Evolutionary conservation across 2,113 vertebrate species (phyloP), one percentile per base, ranked within the genome.

Genomic region (Colistium nudipinnis): DNA sequence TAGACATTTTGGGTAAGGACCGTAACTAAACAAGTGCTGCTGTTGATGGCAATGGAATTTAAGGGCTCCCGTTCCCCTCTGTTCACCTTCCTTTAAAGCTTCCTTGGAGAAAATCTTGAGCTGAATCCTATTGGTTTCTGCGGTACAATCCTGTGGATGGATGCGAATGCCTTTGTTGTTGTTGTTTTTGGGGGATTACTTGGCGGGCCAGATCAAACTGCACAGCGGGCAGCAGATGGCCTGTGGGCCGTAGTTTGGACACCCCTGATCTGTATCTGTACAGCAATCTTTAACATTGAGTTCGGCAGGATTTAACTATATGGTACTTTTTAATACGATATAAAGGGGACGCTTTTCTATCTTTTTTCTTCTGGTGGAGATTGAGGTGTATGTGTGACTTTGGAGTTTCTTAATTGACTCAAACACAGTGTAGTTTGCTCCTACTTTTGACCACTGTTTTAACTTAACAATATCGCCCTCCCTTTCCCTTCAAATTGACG

Each of bases 1-100:
- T 94, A 67, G 60, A 83, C 69, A 81, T 71, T 49, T 48, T 94
- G 69, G 92, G 93, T 93, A 93, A 93, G 92, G 38, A 87, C 30
- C 24, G 24, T 45, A 47, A 63, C 33, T 56, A 5, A 7, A 43
- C 45, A 17, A 31, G n/a, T 3, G 2, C 5, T 41, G 24, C 22
- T 28, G 49, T 20, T 20, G 13, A 52, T 8, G 51, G 30, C 10
- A 14, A 22, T 4, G 10, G 6, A 22, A 30, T 17, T 36, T 36
- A 13, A 16, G 9, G 36, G 19, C 1, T 13, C 11, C 9, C 24
- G 17, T 8, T 1, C 13, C 12, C 6, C 16, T 31, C 47, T 25
- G 2, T 25, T 48, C 11, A 25, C 20, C n/a, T 48, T 27, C 9
- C 2, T 24, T 49, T 27, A 8, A 49, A 51, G 6, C 16, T 51